These are phyloP conservation scores for Melinaea marsaeus DNA, from an alignment of 2,888 invertebrate species.

Conservation along the genomic window DNA sequence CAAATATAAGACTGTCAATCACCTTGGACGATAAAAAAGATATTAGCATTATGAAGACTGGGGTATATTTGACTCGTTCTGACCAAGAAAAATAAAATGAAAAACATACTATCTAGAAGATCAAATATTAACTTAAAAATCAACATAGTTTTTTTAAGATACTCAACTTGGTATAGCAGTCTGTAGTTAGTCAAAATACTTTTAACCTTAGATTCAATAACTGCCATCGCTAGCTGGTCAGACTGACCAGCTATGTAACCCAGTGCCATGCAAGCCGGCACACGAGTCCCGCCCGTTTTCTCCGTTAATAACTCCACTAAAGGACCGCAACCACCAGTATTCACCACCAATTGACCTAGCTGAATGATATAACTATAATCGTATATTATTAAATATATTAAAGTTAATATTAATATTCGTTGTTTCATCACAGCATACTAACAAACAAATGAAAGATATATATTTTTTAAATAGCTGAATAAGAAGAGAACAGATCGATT, in stretches of 20 bases:
- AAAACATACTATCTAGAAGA: no score
- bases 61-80: neutral
- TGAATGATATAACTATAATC: constrained; percentile 38
- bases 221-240: constrained; percentile 86
- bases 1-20: neutral
- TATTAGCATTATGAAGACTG: no score
- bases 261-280: constrained; percentile 86
- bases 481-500: no score
- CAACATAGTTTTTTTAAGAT: no score
- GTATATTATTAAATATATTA: neutral
- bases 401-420: no score
- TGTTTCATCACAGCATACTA: no score
- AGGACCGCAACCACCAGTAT: constrained; percentile 88
- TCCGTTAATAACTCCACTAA: constrained; percentile 79
- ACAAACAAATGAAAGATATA: no score
- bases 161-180: no score
- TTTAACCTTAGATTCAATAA: constrained; percentile 83
- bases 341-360: constrained; percentile 87
- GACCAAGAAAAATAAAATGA: no score
- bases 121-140: no score
- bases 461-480: no score
- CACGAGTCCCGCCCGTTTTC: constrained; percentile 75
- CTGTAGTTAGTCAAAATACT: neutral
- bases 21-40: no score
- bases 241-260: constrained; percentile 90